Percentiles rank a stretch among this genome's conserved stretches.
Evolutionary conservation across 2,888 invertebrate species (phyloP).

Genomic region (Drosophila quinaria): DNA sequence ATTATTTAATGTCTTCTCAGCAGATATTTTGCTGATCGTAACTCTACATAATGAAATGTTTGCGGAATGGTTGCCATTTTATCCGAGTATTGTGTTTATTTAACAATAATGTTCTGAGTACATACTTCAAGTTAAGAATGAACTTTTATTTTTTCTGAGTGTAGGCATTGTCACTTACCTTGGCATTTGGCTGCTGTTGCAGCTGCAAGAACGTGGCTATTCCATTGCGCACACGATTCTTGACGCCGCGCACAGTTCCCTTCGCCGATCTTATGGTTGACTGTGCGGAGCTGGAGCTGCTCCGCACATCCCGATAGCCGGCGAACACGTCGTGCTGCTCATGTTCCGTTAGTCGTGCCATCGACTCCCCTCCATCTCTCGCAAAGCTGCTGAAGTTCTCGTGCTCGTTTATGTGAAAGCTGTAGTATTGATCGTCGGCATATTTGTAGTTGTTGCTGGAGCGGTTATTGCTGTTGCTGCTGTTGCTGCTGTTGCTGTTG

Average conservation of each 20-base stretch:
- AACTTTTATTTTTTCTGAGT: no score
- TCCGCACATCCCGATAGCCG: conserved; percentile 90
- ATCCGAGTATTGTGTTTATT: no score
- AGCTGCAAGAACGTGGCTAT: conserved; percentile 97
- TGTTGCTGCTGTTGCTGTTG: conserved; percentile 15
- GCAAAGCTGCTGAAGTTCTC: conserved; percentile 82
- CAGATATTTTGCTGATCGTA: no score
- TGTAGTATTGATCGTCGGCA: conserved; percentile 93
- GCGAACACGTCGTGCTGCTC: conserved; percentile 90
- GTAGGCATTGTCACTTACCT: conserved; percentile 88
- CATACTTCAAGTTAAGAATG: no score
- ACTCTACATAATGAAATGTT: no score
- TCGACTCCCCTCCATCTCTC: conserved; percentile 37
- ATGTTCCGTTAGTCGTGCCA: conserved; percentile 31
- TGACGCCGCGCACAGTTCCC: conserved; percentile 97
- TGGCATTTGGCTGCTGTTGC: conserved; percentile 89
- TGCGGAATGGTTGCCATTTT: no score
- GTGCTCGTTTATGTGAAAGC: conserved; percentile 93
- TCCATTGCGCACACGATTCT: conserved; percentile 97
- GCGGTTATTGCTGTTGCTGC: conserved; percentile 28
- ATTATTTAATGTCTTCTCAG: no score
- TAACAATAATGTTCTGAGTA: no score
- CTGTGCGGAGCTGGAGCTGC: conserved; percentile 87
- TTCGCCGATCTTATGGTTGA: conserved; percentile 96
- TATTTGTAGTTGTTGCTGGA: conserved; percentile 85